Conservation (phyloP, 2,113 vertebrate species). For the Indicator indicator region DNA sequence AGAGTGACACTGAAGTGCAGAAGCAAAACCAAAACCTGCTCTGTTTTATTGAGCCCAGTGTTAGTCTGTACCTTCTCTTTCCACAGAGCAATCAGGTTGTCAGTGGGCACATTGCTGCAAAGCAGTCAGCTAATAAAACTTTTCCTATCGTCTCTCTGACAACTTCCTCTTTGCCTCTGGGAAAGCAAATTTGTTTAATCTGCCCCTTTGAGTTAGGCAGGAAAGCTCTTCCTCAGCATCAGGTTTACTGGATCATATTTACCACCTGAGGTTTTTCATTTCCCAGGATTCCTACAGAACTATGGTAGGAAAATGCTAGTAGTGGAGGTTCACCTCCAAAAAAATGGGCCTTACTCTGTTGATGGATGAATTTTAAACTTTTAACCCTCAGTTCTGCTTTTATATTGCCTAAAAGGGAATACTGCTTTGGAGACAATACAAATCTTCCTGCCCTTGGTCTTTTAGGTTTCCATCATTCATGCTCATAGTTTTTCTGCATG, state of each 20-base stretch:
- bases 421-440: slow-evolving; percentile 12
- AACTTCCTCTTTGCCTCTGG: not conserved
- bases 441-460: slow-evolving; percentile 10
- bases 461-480: slow-evolving; percentile 5
- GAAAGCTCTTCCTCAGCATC: not conserved
- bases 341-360: not conserved
- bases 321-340: not conserved
- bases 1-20: not conserved
- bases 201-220: not conserved
- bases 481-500: not conserved
- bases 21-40: not conserved
- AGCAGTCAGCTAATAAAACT: slow-evolving; percentile 16
- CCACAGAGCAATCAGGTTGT: not conserved
- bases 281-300: not conserved
- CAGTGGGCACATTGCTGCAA: not conserved
- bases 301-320: not conserved
- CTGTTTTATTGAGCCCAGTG: not conserved
- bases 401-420: slow-evolving; percentile 18
- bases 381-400: not conserved
- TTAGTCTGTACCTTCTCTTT: not conserved
- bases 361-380: slow-evolving; percentile 41
- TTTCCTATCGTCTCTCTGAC: not conserved
- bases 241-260: not conserved
- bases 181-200: slow-evolving; percentile 14
- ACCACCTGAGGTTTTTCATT: not conserved